Evolutionary conservation across 1,140 invertebrate genomes (phyloP).

Genomic region (Sycobia sp.): DNA sequence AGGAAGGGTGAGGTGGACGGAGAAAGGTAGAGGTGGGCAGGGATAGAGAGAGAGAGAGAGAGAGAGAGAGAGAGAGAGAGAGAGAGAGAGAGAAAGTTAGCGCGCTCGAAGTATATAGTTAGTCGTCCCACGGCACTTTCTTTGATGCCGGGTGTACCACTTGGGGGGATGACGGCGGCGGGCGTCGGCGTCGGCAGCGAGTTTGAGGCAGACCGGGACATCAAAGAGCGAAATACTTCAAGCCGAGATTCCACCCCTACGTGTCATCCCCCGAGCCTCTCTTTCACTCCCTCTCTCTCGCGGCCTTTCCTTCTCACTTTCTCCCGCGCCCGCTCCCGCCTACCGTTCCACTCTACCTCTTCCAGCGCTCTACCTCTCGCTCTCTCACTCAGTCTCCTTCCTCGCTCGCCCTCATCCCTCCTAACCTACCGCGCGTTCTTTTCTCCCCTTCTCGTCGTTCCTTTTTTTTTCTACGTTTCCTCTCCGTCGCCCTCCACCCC

Average conservation of each 20-base stretch:
- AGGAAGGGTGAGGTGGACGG: no score
- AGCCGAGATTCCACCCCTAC: conserved; percentile 52
- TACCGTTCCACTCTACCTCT: conserved; percentile 19
- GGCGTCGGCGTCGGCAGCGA: no score
- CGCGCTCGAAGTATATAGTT: conserved; percentile 45
- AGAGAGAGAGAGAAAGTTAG: conserved; percentile 42
- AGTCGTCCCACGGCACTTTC: conserved; percentile 55
- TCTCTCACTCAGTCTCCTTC: not conserved
- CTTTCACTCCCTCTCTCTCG: not conserved
- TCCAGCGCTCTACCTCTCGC: conserved; percentile 1
- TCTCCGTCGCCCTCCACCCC: not conserved
- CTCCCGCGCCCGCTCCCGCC: no score
- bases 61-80: conserved; percentile 8
- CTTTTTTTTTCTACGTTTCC: conserved; percentile 11
- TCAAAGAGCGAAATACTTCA: conserved; percentile 61
- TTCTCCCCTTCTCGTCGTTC: not conserved
- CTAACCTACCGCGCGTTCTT: not conserved
- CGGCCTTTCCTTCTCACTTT: not conserved
- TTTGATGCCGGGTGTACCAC: conserved; percentile 56
- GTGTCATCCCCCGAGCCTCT: conserved; percentile 32
- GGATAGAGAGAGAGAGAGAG: not conserved
- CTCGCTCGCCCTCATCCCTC: not conserved
- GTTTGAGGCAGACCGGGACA: conserved; percentile 51
- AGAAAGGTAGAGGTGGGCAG: no score
- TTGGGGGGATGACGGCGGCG: conserved; percentile 47